Base-by-base conservation (phyloP, 2,888 invertebrate species). In the Pseudanteris insignis region DNA sequence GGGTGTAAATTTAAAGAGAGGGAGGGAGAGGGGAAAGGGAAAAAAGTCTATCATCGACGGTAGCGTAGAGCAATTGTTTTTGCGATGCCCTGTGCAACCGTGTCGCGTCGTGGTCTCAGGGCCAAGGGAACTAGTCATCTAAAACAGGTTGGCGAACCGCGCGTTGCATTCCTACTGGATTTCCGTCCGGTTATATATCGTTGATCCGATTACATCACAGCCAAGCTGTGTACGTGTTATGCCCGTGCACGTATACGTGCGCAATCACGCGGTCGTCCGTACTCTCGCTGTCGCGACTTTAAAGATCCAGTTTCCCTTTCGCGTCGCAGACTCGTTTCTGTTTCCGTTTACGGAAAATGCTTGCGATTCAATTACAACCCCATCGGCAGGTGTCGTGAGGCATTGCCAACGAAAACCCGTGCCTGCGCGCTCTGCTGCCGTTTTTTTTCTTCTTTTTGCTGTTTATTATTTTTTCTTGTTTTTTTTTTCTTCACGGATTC, bases 291-390 rank as follows among this genome's bases (percentile, higher is more conserved):
- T 32, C 33, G 34, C 46, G 44, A 29, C 37, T 37, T 8, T 29
- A n/a, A 25, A 58, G 58, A 46, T 59, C 58, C 51, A 51, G 51
- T 59, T 59, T 51, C 58, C 58, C 51, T 59, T 59, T 59, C 58
- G 50, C 38, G 51, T 29, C 34, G 38, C 18, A n/a, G 14, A 37
- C 50, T 58, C 38, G 36, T 29, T 48, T 50, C 41, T 30, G 30
- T 41, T 5, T 30, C 58, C 58, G 44, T 50, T 48, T 58, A 58
- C 50, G 50, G 58, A 44, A 58, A 58, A 58, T 50, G 25, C 48
- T 11, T 25, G 30, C 48, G 36, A 57, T 47, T 43, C 57, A 57
- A 46, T 55, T 55, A 46, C 53, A 44, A 43, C 54, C 32, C 46
- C 33, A 46, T 32, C 33, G 13, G n/a, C 38, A 33, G 24, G 12